Evolutionary conservation across 2,797 vertebrate species (phyloP).

Genomic region (Tarsius wallacei): DNA sequence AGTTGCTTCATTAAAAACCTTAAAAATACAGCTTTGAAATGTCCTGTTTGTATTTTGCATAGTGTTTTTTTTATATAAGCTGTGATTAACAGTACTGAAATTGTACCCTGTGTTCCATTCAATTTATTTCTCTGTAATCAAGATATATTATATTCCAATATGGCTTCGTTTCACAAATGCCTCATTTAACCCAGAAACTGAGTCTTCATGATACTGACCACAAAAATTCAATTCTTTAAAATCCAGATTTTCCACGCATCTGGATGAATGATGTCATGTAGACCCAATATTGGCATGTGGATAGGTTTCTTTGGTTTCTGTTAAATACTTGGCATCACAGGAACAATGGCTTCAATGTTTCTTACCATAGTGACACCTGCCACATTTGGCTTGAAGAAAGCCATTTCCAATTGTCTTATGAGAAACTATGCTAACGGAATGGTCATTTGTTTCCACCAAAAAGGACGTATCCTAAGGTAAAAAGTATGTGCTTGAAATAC

Average conservation of each 20-base stretch:
- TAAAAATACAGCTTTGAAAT: conserved; percentile 53
- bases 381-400: conserved; percentile 72
- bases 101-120: conserved; percentile 15
- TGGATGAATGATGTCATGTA: conserved; percentile 79
- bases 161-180: conserved; percentile 65
- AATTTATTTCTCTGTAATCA: conserved; percentile 46
- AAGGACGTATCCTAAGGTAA: conserved; percentile 61
- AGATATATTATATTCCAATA: conserved; percentile 45
- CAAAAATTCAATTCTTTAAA: conserved; percentile 83
- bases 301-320: conserved; percentile 66
- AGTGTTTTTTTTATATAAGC: conserved; percentile 3
- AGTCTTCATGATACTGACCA: conserved; percentile 72
- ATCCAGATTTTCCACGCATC: conserved; percentile 85
- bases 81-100: conserved; percentile 36
- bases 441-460: conserved; percentile 76
- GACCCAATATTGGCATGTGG: conserved; percentile 68
- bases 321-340: conserved; percentile 79
- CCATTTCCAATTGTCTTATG: conserved; percentile 69
- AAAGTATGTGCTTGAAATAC: conserved; percentile 18
- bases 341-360: conserved; percentile 67
- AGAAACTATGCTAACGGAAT: conserved; percentile 84
- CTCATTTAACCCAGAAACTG: conserved; percentile 67
- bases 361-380: conserved; percentile 76
- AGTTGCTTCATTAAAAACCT: conserved; percentile 16
- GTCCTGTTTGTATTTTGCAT: conserved; percentile 7